Conservation (phyloP, 2,113 vertebrate species). For the Silurus asotus region DNA sequence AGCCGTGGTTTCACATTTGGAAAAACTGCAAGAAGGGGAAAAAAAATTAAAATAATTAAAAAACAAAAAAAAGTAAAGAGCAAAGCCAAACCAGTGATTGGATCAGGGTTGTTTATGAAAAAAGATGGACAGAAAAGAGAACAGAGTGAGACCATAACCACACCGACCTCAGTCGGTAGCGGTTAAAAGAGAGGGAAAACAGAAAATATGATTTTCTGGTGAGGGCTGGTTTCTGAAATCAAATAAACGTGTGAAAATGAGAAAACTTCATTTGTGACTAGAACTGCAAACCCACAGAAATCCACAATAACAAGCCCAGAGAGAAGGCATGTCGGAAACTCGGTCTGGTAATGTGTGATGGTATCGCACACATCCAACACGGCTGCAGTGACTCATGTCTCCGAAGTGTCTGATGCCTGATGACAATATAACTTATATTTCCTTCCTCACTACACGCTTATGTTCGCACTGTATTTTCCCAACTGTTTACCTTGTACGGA, state of each 20-base stretch:
- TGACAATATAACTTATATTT: constrained; percentile 12
- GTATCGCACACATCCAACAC: not conserved
- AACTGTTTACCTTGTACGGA: not conserved
- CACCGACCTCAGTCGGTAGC: not conserved
- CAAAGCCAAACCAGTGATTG: constrained; percentile 30
- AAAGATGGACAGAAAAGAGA: constrained; percentile 15
- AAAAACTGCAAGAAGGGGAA: not conserved
- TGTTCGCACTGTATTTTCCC: not conserved
- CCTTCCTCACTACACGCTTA: not conserved
- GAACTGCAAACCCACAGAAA: constrained; percentile 24
- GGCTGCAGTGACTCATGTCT: constrained; percentile 8
- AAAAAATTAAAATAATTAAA: not conserved
- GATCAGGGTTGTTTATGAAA: constrained; percentile 29
- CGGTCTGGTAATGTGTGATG: not conserved
- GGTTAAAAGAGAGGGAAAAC: constrained; percentile 7
- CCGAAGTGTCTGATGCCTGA: constrained; percentile 10
- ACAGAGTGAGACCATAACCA: constrained; percentile 20
- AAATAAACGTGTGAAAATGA: constrained; percentile 40
- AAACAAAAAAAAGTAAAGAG: not conserved
- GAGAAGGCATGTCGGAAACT: not conserved
- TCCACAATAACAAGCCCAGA: constrained; percentile 14
- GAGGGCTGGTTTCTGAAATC: constrained; percentile 31
- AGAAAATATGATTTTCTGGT: not conserved
- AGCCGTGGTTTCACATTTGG: constrained; percentile 4
- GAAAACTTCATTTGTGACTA: constrained; percentile 23